Percentiles rank a stretch among this genome's conserved stretches.
Conservation (phyloP, 2,113 vertebrate species). For the Hemichromis elongatus region DNA sequence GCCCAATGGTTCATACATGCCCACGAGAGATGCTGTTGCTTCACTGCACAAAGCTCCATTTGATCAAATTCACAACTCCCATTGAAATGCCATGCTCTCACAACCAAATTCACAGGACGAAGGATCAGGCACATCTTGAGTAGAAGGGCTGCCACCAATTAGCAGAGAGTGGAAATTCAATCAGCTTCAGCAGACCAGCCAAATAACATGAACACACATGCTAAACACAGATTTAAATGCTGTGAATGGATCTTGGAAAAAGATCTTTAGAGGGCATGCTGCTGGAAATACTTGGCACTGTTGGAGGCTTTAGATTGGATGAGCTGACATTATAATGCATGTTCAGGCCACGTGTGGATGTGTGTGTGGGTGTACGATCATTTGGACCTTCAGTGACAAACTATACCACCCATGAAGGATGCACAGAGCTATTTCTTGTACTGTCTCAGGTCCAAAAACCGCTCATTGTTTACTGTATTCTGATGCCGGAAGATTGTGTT, state of each 20-base stretch:
- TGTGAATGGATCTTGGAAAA: slow-evolving; percentile 43
- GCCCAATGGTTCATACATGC: neutral
- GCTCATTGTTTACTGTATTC: slow-evolving; percentile 11
- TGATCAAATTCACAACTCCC: slow-evolving; percentile 29
- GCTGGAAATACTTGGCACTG: slow-evolving; percentile 34
- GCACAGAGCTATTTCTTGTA: neutral
- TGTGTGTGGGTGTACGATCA: neutral
- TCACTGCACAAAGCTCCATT: slow-evolving; percentile 30
- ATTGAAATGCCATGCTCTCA: slow-evolving; percentile 37
- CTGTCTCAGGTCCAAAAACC: slow-evolving; percentile 4
- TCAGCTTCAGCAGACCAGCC: slow-evolving; percentile 53
- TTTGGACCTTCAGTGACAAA: slow-evolving; percentile 7
- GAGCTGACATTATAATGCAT: slow-evolving; percentile 73
- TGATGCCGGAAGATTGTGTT: neutral
- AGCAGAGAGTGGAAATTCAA: slow-evolving; percentile 43
- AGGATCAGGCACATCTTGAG: slow-evolving; percentile 50
- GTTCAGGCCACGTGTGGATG: slow-evolving; percentile 40
- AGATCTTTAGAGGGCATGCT: slow-evolving; percentile 28
- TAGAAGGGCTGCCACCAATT: slow-evolving; percentile 53
- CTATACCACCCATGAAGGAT: slow-evolving; percentile 20
- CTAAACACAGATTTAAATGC: slow-evolving; percentile 66
- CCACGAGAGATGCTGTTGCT: slow-evolving; percentile 20
- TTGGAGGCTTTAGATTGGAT: slow-evolving; percentile 51
- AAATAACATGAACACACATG: slow-evolving; percentile 57
- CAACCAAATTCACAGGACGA: slow-evolving; percentile 32